Base-by-base conservation (phyloP, 2,888 invertebrate genomes). In the Cosmopolites sordidus region DNA sequence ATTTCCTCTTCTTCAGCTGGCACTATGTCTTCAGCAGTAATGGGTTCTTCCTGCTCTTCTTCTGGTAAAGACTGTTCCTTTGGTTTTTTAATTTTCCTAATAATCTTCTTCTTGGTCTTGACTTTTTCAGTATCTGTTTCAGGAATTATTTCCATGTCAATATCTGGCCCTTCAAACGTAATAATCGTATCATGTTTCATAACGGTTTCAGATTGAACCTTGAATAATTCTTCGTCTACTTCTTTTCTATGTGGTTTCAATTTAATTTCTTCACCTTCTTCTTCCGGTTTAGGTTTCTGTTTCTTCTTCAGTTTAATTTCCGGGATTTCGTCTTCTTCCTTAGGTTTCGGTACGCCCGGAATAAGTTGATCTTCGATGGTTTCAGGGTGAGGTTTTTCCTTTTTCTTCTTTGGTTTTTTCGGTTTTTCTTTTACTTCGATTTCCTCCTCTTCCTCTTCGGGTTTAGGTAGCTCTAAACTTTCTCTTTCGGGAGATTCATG, bases 401-500 rank as follows among this genome's bases (percentile, higher is more conserved):
- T 62, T 45, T 65, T 64, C 45, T 66, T 68, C 40, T 61, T 65
- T 6, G 63, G 58, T 54, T 60, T 66, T 9, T 70, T 68, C 1
- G 73, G 60, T 48, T 73, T 72, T 51, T 73, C 70, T 56, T 75
- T 74, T 18, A 73, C 71, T 1, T 66, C 53, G 18, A 52, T 44
- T 33, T 51, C 55, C 44, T 59, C 55, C 45, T 62, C 58, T 46
- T 62, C 58, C 52, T 68, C 65, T 53, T 66, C 66, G 52, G 68
- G 52, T 48, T 51, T 45, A 16, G 54, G 27, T 16, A 57, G 44
- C 59, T 59, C 59, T 48, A 47, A 17, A 62, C 67, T 65, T 51
- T 74, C 71, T 63, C 73, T 73, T 59, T 76, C 76, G 59, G 75
- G 72, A 59, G 60, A 54, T 69, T 74, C 71, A 61, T 63, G 62